A percentile compares a stretch with the other conserved stretches of the same genome.
Conservation (phyloP, 1,140 invertebrate genomes). For the Leptonema lineaticorne region DNA sequence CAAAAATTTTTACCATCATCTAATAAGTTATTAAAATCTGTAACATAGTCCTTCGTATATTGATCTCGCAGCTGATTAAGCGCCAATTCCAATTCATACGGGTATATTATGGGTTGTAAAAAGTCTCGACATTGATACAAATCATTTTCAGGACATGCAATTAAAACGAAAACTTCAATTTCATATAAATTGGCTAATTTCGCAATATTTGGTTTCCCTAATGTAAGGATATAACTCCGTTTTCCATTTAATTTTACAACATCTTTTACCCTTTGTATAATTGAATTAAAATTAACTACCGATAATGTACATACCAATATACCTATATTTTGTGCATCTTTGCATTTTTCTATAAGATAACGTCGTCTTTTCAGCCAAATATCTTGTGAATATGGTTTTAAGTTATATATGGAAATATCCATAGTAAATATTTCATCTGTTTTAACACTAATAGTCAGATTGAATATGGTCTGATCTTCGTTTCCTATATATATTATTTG, state of each 20-base stretch:
- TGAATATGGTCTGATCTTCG: constrained; percentile 57
- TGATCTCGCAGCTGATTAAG: constrained; percentile 66
- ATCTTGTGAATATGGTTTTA: constrained; percentile 53
- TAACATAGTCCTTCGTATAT: constrained; percentile 64
- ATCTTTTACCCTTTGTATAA: constrained; percentile 74
- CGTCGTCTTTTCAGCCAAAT: constrained; percentile 74
- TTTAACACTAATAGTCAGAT: constrained; percentile 55
- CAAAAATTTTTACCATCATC: constrained; percentile 61
- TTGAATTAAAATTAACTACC: constrained; percentile 75
- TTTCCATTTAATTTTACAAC: constrained; percentile 74
- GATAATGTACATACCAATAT: constrained; percentile 87
- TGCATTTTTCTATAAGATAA: constrained; percentile 84
- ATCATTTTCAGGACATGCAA: constrained; percentile 87
- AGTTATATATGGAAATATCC: constrained; percentile 47
- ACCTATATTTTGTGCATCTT: constrained; percentile 83
- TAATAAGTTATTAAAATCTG: constrained; percentile 76
- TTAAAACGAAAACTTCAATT: constrained; percentile 87
- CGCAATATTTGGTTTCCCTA: constrained; percentile 88
- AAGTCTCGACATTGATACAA: constrained; percentile 84
- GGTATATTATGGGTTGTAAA: constrained; percentile 86
- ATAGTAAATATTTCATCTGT: constrained; percentile 56
- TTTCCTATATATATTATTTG: constrained; percentile 55
- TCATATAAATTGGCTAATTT: constrained; percentile 94
- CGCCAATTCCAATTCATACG: constrained; percentile 90
- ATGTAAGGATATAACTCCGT: constrained; percentile 86